These are phyloP conservation scores for Entomobrya proxima DNA, from an alignment of 2,888 invertebrate genomes.

Conservation along the genomic window DNA sequence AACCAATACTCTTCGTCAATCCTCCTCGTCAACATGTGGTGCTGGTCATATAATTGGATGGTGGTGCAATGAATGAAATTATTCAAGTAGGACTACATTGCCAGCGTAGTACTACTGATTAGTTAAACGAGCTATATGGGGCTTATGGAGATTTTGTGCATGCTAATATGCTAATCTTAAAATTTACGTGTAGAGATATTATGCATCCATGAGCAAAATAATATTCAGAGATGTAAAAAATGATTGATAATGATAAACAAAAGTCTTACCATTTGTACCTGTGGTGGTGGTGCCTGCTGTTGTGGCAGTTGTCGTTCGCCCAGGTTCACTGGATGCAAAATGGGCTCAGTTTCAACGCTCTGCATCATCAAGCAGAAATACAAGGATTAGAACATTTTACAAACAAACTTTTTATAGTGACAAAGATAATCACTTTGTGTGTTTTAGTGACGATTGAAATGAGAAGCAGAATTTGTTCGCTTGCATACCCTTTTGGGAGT, in stretches of 20 bases:
- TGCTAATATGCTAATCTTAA: no score
- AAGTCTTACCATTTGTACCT: slow-evolving; percentile 27
- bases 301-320: slow-evolving; percentile 71
- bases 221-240: background rate
- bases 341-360: slow-evolving; percentile 73
- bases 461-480: background rate
- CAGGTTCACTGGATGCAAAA: slow-evolving; percentile 73
- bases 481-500: slow-evolving; percentile 89
- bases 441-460: background rate
- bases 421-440: background rate
- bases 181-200: no score
- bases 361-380: slow-evolving; percentile 36
- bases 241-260: background rate
- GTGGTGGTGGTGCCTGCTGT: slow-evolving; percentile 9
- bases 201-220: no score
- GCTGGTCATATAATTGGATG: background rate
- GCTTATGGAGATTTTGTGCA: no score
- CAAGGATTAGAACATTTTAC: background rate
- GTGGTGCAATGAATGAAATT: no score
- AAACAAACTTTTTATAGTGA: background rate
- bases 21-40: background rate
- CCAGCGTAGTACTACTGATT: no score
- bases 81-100: no score
- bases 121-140: no score
- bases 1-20: background rate